Base-by-base conservation (phyloP, 2,797 vertebrate species). In the Gymnocypris eckloni region DNA sequence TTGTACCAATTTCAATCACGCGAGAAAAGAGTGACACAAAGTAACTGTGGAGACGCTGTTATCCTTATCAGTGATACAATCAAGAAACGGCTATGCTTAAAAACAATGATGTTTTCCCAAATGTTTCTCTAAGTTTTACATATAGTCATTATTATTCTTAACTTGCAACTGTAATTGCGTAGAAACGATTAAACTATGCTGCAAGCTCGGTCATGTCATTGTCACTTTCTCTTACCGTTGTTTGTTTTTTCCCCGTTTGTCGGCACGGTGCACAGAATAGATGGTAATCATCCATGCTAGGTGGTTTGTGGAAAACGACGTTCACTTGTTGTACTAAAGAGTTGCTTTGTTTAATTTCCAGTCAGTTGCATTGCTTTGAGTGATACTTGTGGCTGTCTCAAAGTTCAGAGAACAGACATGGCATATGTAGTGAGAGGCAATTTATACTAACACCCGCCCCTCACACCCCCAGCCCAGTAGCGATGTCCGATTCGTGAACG, bases 331-430 rank as follows among this genome's bases (percentile, higher is more conserved):
- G 8, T 39, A 20, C 84, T 72, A 41, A 80, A 73, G 22, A 59
- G 43, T 28, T 72, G 86, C 70, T 87, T 76, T 67, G 79, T 85
- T 90, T 90, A 92, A 80, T 88, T 84, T 88, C 83, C 89, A 85
- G 79, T 90, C 91, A 84, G 84, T 89, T 91, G 79, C 94, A 89
- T 88, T 80, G 77, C 88, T 83, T 54, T 86, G 78, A 86, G 78
- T 89, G 92, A 93, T 93, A 92, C 90, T 91, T 84, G 91, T 89
- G 90, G 91, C 93, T 94, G 93, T 93, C 94, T 94, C 94, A 93
- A 91, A 92, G 93, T 93, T 93, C 89, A 93, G 92, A 92, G 94
- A 92, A 95, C 94, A 95, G 92, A 90, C 92, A 81, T 90, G 89
- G 92, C 87, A 91, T 92, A 90, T 48, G 89, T 92, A 92, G 92